Evolutionary conservation across 2,113 vertebrate species (phyloP).

Genomic region (Zosterops lateralis): DNA sequence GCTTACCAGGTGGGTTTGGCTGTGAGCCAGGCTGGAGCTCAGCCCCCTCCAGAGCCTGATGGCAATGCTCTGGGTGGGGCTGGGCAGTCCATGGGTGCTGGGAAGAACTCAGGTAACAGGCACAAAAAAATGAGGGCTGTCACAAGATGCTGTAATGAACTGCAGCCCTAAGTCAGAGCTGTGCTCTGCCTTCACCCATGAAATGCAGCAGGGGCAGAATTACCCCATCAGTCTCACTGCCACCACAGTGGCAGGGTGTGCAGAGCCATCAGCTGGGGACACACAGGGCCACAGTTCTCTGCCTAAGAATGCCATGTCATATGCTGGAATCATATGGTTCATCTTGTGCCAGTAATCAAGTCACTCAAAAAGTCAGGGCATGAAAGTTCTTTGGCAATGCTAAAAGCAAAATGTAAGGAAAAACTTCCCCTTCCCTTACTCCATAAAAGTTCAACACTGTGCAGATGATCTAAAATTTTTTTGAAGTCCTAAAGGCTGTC

Average conservation of each 20-base stretch:
- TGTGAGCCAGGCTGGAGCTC: neutral
- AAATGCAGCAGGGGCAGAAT: neutral
- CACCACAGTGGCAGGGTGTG: neutral
- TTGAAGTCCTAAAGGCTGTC: neutral
- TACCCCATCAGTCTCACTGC: fast-evolving
- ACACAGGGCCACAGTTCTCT: neutral
- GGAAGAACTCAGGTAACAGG: neutral
- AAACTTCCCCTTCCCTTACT: neutral
- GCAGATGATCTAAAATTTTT: neutral
- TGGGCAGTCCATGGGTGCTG: neutral
- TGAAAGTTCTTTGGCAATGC: neutral
- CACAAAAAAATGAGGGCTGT: neutral
- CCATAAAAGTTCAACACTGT: neutral
- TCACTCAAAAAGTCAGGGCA: neutral
- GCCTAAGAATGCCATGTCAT: neutral
- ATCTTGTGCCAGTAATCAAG: neutral
- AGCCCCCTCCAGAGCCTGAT: neutral
- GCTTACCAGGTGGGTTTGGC: neutral
- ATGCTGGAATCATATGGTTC: neutral
- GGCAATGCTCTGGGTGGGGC: fast-evolving
- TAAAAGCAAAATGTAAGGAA: neutral
- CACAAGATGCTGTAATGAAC: neutral
- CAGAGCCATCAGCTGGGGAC: neutral
- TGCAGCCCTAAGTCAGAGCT: neutral
- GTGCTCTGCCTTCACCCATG: fast-evolving